phyloP scores from a whole-genome alignment of 1,140 invertebrate genomes.

The Eufriesea mexicana region DNA sequence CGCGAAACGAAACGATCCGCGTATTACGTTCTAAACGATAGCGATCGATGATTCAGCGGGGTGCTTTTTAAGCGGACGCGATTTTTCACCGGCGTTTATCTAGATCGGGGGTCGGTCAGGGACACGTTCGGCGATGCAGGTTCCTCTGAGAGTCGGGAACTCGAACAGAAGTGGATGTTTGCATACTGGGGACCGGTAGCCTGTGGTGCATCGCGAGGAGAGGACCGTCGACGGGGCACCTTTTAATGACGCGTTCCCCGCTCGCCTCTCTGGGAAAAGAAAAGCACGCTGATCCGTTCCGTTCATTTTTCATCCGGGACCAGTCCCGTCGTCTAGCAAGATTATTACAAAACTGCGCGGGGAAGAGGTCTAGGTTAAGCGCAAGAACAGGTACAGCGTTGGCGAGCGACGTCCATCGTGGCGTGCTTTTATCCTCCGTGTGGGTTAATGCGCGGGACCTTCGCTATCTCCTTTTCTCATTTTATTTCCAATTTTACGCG shows the following conservation, averaged over 20 bases:
- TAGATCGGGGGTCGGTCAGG: constrained; percentile 9
- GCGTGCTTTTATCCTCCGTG: background rate
- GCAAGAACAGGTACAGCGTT: constrained; percentile 29
- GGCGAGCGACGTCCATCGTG: background rate
- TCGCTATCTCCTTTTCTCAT: background rate
- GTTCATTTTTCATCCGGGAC: constrained; percentile 63
- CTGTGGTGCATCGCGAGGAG: background rate
- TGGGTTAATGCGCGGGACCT: background rate
- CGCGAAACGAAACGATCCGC: background rate
- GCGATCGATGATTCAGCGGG: constrained; percentile 5
- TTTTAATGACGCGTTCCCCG: constrained; percentile 58
- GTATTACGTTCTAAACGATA: constrained; percentile 1
- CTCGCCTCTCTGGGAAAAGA: constrained; percentile 23
- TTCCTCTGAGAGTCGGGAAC: background rate
- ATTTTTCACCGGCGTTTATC: constrained; percentile 13
- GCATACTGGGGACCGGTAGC: constrained; percentile 9
- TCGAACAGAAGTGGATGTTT: constrained; percentile 15
- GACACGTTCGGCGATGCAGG: background rate
- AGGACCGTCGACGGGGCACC: constrained; percentile 52
- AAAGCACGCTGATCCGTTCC: constrained; percentile 54
- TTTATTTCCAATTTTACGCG: background rate
- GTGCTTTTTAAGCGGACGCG: background rate
- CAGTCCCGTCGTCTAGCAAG: constrained; percentile 56
- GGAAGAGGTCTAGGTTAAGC: constrained; percentile 53
- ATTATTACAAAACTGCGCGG: constrained; percentile 60